These are phyloP conservation scores for Odontothrips loti DNA, from an alignment of 2,888 invertebrate species.

Conservation along the genomic window DNA sequence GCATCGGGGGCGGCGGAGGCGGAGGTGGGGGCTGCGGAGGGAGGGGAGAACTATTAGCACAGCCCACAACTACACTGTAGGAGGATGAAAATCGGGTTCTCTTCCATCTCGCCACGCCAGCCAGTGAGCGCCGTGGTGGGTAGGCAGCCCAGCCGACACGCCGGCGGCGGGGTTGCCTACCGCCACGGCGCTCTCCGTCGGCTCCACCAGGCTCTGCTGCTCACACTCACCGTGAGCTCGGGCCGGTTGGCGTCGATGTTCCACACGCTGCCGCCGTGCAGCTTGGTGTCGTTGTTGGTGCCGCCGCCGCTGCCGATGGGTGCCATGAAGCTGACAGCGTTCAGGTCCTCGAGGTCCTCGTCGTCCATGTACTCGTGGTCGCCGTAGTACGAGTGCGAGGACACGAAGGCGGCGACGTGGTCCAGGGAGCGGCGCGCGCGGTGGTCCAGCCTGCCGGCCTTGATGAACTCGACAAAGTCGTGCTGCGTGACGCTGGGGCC, in stretches of 20 bases:
- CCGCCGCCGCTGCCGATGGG: constrained; percentile 30
- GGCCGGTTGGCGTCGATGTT: no score
- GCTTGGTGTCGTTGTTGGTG: not conserved
- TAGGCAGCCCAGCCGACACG: not conserved
- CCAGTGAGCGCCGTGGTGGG: not conserved
- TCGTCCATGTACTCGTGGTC: constrained; percentile 18
- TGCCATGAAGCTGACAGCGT: constrained; percentile 44
- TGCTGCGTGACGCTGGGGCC: constrained; percentile 95
- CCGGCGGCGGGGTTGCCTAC: not conserved
- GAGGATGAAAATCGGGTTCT: no score
- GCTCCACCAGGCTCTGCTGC: no score
- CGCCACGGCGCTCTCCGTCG: no score
- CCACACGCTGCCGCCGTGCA: not conserved
- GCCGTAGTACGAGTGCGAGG: constrained; percentile 19
- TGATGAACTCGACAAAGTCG: constrained; percentile 93
- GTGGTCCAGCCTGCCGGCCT: constrained; percentile 72
- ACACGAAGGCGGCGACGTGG: constrained; percentile 21
- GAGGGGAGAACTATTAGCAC: constrained; percentile 38
- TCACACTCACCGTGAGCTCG: no score
- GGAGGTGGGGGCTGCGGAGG: constrained; percentile 31
- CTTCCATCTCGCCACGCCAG: no score
- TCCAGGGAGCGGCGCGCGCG: constrained; percentile 34
- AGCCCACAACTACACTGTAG: no score
- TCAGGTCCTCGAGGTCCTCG: constrained; percentile 33
- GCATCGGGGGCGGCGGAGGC: constrained; percentile 46